phyloP scores from a whole-genome alignment of 2,888 invertebrate genomes.

The Torymus auratus region DNA sequence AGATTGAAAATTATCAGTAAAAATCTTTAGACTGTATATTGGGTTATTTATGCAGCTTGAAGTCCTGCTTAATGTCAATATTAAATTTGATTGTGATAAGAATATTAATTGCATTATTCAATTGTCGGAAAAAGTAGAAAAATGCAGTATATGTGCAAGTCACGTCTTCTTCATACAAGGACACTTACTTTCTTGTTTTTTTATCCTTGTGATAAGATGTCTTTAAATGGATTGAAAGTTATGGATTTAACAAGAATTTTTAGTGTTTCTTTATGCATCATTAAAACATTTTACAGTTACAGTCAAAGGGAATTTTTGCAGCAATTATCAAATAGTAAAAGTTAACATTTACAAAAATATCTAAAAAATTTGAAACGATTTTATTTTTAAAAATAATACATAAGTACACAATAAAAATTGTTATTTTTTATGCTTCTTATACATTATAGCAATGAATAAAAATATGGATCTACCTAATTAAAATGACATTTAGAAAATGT shows the following conservation, averaged over 20 bases:
- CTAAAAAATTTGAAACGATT: too few relatives aligned
- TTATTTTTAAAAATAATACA: too few relatives aligned
- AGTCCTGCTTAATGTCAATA: constrained; percentile 6
- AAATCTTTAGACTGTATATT: too few relatives aligned
- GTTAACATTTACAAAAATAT: too few relatives aligned
- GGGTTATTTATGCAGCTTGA: too few relatives aligned
- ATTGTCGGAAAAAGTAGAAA: constrained; percentile 30
- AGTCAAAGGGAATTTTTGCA: neutral
- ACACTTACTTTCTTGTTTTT: constrained; percentile 40
- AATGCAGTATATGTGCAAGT: constrained; percentile 1
- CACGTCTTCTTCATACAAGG: constrained; percentile 26
- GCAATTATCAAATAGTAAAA: too few relatives aligned
- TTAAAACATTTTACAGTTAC: neutral
- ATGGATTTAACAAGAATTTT: constrained; percentile 1
- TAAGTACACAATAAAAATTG: too few relatives aligned
- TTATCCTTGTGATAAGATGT: constrained; percentile 1
- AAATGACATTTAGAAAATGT: too few relatives aligned
- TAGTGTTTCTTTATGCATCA: constrained; percentile 4
- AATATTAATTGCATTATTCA: constrained; percentile 24
- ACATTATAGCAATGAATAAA: too few relatives aligned
- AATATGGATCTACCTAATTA: too few relatives aligned
- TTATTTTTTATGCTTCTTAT: too few relatives aligned
- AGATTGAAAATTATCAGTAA: too few relatives aligned
- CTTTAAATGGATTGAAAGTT: constrained; percentile 2
- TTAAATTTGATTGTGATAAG: constrained; percentile 19